Evolutionary conservation across 2,797 vertebrate genomes (phyloP), one percentile per base, ranked within the genome.

Genomic region (Amazona finschi): DNA sequence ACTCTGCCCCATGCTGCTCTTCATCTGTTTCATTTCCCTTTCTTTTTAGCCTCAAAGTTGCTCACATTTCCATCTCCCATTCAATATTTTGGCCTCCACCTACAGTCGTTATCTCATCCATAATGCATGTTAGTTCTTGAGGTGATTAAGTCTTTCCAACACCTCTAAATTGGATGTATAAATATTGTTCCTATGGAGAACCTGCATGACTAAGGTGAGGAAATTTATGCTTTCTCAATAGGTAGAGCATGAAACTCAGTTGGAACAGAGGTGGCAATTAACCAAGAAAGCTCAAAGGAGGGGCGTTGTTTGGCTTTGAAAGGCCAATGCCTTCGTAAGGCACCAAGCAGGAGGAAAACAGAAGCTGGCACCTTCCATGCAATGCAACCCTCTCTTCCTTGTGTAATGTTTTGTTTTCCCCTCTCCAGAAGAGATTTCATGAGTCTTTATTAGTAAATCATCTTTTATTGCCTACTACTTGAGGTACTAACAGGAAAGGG

Each of bases 201-300:
- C 62, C 38, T 78, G 80, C 6, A 1, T 89, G 94, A 95, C 74
- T 39, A 18, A 93, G 74, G 81, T 85, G 87, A 62, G 52, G 86
- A 94, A 94, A 87, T 84, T 78, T 58, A 38, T 79, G 92, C 90
- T 96, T 96, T 94, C 96, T 77, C 95, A 95, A 92, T 1, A 82
- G 86, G 77, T 36, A 53, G 55, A 70, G 61, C 64, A 61, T 0
- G 49, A 85, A 89, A 83, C 72, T 91, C 67, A 11, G 31, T 15
- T 17, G 80, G 88, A 79, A 14, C 74, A 82, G 80, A 92, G 93
- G 90, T 89, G 75, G 80, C 65, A 94, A 92, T 94, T 80, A 90
- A 53, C 55, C 67, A 86, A 62, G 22, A 69, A 43, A 79, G 33
- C 88, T 85, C 86, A 2, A 6, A 92, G 84, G 60, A 86, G 31